A percentile compares a stretch with the other conserved stretches of the same genome.
Evolutionary conservation across 2,888 invertebrate genomes (phyloP).

Genomic region (Eulithis testata): DNA sequence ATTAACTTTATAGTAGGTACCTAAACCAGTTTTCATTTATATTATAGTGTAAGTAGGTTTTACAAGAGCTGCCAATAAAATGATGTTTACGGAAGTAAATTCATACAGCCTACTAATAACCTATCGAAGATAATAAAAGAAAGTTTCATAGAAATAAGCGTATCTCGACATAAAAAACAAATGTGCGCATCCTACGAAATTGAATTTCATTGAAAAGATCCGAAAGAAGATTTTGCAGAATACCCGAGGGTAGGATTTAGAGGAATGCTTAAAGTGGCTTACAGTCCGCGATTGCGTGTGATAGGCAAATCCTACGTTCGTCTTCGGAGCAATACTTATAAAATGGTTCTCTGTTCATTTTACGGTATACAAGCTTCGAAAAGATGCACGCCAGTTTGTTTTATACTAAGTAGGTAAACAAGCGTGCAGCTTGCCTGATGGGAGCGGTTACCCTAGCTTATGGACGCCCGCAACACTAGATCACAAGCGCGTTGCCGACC

Average conservation of each 20-base stretch:
- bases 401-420: too few species aligned
- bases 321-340: conserved; percentile 56
- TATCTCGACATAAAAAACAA: conserved; percentile 53
- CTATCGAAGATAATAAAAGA: conserved; percentile 31
- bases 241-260: conserved; percentile 66
- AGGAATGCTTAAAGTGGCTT: conserved; percentile 74
- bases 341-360: conserved; percentile 52
- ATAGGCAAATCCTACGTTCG: conserved; percentile 70
- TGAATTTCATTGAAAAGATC: conserved; percentile 77
- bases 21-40: too few species aligned
- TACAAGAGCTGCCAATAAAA: background rate
- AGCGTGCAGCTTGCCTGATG: too few species aligned
- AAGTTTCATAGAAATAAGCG: conserved; percentile 50
- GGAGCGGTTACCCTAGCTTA: too few species aligned
- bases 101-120: conserved; percentile 17
- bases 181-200: conserved; percentile 67
- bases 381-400: too few species aligned
- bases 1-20: too few species aligned
- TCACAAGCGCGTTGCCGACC: too few species aligned
- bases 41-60: background rate
- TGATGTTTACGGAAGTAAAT: background rate
- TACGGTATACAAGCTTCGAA: conserved; percentile 6
- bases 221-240: conserved; percentile 67
- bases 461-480: too few species aligned
- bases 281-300: conserved; percentile 70